These are phyloP conservation scores for Heteractis magnifica DNA, from an alignment of 92 coral and sea anemone species.

Conservation along the genomic window DNA sequence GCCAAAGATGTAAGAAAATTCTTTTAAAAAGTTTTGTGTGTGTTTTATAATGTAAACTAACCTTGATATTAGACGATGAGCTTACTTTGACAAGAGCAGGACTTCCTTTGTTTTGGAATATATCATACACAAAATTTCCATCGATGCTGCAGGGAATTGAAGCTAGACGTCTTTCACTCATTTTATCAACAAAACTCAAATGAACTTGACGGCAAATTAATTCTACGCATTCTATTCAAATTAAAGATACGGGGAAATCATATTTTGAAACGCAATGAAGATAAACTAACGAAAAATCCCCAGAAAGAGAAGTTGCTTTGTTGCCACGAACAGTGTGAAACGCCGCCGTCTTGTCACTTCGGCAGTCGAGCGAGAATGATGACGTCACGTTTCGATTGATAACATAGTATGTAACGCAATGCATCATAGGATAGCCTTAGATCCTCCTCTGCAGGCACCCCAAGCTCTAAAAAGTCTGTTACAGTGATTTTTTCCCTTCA, in stretches of 20 bases:
- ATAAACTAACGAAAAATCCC: not conserved
- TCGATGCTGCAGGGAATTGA: conserved; percentile 13
- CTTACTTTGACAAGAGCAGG: conserved; percentile 16
- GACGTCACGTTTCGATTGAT: no score
- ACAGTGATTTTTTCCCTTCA: no score
- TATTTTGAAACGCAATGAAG: conserved; percentile 19
- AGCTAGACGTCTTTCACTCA: conserved; percentile 20
- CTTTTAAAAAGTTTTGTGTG: no score
- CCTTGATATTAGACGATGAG: conserved; percentile 20
- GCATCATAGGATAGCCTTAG: no score
- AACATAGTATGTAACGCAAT: no score
- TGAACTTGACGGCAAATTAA: conserved; percentile 5
- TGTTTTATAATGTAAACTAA: no score
- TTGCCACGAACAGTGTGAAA: no score
- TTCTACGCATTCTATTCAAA: conserved; percentile 4
- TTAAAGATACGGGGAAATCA: not conserved
- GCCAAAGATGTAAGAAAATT: no score
- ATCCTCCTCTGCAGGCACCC: no score
- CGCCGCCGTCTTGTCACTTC: no score
- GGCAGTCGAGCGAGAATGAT: no score
- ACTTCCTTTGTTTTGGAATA: conserved; percentile 20
- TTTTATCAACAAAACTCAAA: conserved; percentile 15
- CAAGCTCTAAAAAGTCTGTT: no score
- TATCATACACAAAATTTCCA: not conserved
- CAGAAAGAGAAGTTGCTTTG: conserved; percentile 10